These are phyloP conservation scores for Dendroctonus ponderosae DNA, from an alignment of 1,140 invertebrate genomes.

Conservation along the genomic window DNA sequence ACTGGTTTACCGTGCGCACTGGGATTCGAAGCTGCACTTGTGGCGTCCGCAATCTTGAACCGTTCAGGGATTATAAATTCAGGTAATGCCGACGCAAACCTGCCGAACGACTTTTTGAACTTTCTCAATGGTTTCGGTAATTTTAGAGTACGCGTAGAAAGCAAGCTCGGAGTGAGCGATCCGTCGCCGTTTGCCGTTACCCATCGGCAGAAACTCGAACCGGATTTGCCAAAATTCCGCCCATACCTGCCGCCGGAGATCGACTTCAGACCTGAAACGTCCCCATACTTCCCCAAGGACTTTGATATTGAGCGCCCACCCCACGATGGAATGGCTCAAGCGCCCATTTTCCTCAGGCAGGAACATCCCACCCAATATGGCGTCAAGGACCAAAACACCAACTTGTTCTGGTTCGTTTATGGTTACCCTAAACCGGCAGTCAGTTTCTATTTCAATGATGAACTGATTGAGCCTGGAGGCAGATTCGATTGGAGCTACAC, in stretches of 20 bases:
- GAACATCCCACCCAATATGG: conserved; percentile 85
- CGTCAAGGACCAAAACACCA: conserved; percentile 82
- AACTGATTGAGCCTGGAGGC: conserved; percentile 76
- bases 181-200: conserved; percentile 85
- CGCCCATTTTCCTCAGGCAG: conserved; percentile 79
- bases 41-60: conserved; percentile 79
- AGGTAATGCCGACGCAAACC: conserved; percentile 48
- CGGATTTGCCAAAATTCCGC: conserved; percentile 74
- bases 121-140: too few relatives aligned
- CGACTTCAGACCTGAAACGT: conserved; percentile 81
- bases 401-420: conserved; percentile 89
- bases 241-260: conserved; percentile 78
- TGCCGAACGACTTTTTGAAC: not conserved
- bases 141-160: conserved; percentile 83
- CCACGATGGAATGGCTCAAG: conserved; percentile 78
- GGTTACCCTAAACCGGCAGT: conserved; percentile 90
- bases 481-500: conserved; percentile 83
- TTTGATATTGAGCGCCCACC: conserved; percentile 85
- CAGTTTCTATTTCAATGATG: conserved; percentile 83
- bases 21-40: conserved; percentile 81
- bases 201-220: conserved; percentile 75
- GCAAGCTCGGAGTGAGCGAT: conserved; percentile 95
- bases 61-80: conserved; percentile 84
- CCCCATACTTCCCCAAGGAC: conserved; percentile 86
- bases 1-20: conserved; percentile 80